Conservation (phyloP, 2,113 vertebrate genomes). For the Mionectes macconnelli region DNA sequence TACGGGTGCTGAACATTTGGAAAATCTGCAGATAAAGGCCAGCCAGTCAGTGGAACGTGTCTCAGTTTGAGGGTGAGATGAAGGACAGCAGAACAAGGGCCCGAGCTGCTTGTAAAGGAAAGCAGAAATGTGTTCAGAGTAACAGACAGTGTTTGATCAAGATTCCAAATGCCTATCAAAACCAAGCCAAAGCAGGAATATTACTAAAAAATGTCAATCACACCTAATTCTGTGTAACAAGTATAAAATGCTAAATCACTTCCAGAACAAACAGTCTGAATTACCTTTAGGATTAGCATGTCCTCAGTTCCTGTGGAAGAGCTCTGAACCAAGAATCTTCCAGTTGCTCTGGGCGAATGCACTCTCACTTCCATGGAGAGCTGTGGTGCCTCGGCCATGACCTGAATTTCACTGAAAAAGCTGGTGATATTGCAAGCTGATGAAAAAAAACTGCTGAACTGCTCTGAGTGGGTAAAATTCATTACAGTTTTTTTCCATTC, state of each 20-base stretch:
- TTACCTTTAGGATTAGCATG: background rate
- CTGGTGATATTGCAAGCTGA: background rate
- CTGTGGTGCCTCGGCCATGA: background rate
- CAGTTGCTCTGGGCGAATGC: background rate
- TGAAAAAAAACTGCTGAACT: background rate
- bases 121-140: background rate
- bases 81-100: background rate
- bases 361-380: background rate
- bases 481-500: background rate
- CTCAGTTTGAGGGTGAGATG: background rate
- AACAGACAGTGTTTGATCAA: background rate
- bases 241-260: background rate
- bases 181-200: background rate
- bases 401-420: background rate
- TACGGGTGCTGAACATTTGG: background rate
- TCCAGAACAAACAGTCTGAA: background rate
- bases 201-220: background rate
- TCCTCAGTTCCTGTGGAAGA: background rate
- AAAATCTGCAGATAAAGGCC: background rate
- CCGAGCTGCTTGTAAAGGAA: background rate
- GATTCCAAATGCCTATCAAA: background rate
- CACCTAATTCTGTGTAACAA: background rate
- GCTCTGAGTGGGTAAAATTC: background rate
- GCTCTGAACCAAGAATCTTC: background rate
- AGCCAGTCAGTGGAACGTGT: background rate